Evolutionary conservation across 1,140 invertebrate species (phyloP).

Genomic region (Lordiphosa clarofinis): DNA sequence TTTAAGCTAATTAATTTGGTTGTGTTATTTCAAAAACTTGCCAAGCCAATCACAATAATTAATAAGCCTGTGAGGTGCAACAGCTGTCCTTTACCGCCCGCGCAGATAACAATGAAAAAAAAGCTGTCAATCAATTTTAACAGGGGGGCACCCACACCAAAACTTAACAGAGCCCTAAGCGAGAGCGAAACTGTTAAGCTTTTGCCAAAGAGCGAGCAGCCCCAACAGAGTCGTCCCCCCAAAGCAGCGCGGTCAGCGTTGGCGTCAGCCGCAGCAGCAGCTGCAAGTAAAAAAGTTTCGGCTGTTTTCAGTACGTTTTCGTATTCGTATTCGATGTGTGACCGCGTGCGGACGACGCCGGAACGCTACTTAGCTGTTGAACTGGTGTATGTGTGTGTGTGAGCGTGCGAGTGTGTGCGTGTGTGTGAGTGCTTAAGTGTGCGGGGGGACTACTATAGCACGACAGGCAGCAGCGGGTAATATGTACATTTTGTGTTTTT

Average conservation of each 20-base stretch:
- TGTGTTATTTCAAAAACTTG: too few species aligned
- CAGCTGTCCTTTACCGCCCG: slow-evolving; percentile 7
- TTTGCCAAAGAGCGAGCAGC: slow-evolving; percentile 24
- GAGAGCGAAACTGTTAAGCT: not conserved
- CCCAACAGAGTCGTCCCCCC: slow-evolving; percentile 16
- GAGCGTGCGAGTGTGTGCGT: slow-evolving; percentile 8
- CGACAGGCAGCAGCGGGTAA: slow-evolving; percentile 10
- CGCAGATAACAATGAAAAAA: slow-evolving; percentile 1
- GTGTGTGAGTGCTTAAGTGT: not conserved
- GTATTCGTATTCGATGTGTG: slow-evolving; percentile 38
- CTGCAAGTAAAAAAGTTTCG: slow-evolving; percentile 34
- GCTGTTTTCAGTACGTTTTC: slow-evolving; percentile 49
- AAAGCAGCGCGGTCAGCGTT: slow-evolving; percentile 25
- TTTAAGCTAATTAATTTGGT: too few species aligned
- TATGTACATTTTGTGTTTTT: slow-evolving; percentile 43
- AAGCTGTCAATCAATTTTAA: slow-evolving; percentile 16
- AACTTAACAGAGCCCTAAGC: not conserved
- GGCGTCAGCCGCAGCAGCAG: slow-evolving; percentile 5
- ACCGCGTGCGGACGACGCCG: slow-evolving; percentile 32
- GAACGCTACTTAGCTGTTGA: slow-evolving; percentile 11
- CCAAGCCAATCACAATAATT: too few species aligned
- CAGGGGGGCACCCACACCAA: not conserved
- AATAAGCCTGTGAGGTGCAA: slow-evolving; percentile 4
- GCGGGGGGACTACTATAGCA: slow-evolving; percentile 2
- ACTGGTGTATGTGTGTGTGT: slow-evolving; percentile 20